Evolutionary conservation across 2,113 vertebrate genomes (phyloP).

Genomic region (Salvelinus alpinus): DNA sequence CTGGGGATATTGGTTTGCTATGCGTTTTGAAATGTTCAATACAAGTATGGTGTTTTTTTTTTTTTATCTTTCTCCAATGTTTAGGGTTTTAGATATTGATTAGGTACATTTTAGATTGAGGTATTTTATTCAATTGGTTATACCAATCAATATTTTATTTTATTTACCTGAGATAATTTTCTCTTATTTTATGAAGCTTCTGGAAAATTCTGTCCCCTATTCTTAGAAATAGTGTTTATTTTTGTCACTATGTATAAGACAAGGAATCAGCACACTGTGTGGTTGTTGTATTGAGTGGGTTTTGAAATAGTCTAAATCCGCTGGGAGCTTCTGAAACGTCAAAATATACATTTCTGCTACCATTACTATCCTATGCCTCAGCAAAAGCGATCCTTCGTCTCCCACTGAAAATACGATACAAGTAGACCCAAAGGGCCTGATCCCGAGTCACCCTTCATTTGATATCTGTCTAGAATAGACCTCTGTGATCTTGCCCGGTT

Average conservation of each 20-base stretch:
- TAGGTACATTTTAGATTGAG: not conserved
- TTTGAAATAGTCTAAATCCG: slow-evolving; percentile 3
- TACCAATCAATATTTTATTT: not conserved
- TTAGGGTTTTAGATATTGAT: not conserved
- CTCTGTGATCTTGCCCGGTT: not conserved
- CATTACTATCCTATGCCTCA: not conserved
- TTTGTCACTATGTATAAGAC: too few relatives aligned
- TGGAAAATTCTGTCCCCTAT: not conserved
- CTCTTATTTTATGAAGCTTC: not conserved
- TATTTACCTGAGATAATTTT: not conserved
- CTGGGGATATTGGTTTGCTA: not conserved
- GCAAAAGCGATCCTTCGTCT: not conserved
- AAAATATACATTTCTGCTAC: slow-evolving; percentile 5
- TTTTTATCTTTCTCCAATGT: not conserved
- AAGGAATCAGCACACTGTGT: not conserved
- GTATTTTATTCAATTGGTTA: not conserved
- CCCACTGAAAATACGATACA: slow-evolving; percentile 1
- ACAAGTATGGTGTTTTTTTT: not conserved
- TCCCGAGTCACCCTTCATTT: slow-evolving; percentile 5
- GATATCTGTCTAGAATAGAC: not conserved
- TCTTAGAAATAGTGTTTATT: not conserved
- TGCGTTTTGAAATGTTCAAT: not conserved
- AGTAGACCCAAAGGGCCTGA: not conserved
- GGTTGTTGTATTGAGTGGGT: not conserved
- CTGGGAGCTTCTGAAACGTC: not conserved